Conservation (phyloP, 2,113 vertebrate species). For the Gasterosteus aculeatus region DNA sequence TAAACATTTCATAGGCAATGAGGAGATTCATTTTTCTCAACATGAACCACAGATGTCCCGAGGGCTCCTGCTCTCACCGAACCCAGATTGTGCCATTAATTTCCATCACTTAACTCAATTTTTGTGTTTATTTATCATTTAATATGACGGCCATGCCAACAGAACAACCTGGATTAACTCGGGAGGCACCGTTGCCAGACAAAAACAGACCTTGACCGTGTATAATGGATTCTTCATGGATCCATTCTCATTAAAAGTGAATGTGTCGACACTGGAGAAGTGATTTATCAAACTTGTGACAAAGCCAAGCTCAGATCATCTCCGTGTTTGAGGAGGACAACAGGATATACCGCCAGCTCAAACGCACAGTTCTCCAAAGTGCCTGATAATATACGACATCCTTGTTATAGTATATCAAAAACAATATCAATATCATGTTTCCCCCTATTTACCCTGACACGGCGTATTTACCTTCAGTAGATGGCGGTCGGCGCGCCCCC, state of each 20-base stretch:
- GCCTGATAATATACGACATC: not conserved
- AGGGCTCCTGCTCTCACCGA: not conserved
- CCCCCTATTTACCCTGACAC: not conserved
- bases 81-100: not conserved
- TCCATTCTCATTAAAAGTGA: conserved; percentile 9
- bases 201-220: conserved; percentile 7
- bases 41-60: not conserved
- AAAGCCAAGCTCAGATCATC: not conserved
- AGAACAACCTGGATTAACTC: conserved; percentile 5
- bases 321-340: not conserved
- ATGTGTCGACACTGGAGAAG: not conserved
- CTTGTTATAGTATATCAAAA: too few relatives aligned
- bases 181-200: not conserved
- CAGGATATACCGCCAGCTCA: not conserved
- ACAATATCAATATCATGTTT: too few relatives aligned
- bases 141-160: conserved; percentile 5
- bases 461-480: not conserved
- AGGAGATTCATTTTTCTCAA: not conserved
- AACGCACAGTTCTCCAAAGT: not conserved
- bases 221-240: conserved; percentile 33
- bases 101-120: not conserved
- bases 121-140: not conserved
- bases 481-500: not conserved
- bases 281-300: conserved; percentile 10
- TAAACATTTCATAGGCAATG: not conserved